These are phyloP conservation scores for Verasper variegatus DNA, from an alignment of 2,113 vertebrate species.

Conservation along the genomic window DNA sequence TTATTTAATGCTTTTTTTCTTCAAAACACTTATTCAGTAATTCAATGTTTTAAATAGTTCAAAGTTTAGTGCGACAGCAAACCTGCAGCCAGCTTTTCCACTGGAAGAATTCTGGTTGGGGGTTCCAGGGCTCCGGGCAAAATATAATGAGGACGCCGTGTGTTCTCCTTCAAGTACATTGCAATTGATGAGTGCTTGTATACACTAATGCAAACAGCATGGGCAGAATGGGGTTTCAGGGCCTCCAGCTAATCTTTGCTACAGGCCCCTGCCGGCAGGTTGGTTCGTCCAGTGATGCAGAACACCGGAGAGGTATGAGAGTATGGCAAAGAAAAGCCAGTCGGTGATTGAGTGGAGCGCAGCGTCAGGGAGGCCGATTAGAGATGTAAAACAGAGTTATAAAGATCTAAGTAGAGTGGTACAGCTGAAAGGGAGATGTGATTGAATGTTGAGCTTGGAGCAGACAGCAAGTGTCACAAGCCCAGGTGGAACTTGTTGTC, in stretches of 20 bases:
- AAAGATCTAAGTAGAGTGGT: constrained; percentile 21
- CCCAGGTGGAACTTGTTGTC: constrained; percentile 74
- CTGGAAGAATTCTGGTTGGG: neutral
- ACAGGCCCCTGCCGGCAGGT: neutral
- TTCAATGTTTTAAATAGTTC: neutral
- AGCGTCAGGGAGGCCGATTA: constrained; percentile 14
- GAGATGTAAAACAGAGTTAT: constrained; percentile 31
- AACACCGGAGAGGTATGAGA: constrained; percentile 18
- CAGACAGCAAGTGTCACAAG: constrained; percentile 57
- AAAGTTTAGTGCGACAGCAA: neutral
- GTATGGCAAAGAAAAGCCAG: constrained; percentile 12
- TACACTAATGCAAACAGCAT: neutral
- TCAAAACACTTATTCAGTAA: neutral
- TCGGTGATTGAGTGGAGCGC: constrained; percentile 29
- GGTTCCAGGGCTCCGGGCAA: neutral
- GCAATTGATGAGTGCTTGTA: neutral
- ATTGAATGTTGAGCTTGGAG: constrained; percentile 37
- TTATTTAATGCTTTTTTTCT: neutral
- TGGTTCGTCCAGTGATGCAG: constrained; percentile 20
- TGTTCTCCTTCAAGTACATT: neutral
- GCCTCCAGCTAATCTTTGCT: neutral
- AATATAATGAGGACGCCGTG: neutral
- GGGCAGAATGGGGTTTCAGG: constrained; percentile 1
- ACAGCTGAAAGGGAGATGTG: constrained; percentile 31
- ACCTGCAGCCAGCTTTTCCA: neutral